Percentiles rank a stretch among this genome's conserved stretches.
Evolutionary conservation across 2,797 vertebrate genomes (phyloP).

Genomic region (Crocidura indochinensis): DNA sequence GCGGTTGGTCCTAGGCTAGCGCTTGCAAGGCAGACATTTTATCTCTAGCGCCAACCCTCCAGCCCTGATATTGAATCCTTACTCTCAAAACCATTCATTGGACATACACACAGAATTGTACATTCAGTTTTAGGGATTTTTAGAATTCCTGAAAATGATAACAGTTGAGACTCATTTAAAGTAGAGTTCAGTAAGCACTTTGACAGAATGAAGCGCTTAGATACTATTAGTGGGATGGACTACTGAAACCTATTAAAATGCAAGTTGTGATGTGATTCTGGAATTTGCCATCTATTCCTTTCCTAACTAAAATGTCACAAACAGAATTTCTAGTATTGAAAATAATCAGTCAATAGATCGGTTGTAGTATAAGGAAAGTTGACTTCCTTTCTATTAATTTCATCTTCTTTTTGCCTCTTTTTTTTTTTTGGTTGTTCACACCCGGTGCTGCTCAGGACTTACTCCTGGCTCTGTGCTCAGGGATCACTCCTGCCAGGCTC

Average conservation of each 20-base stretch:
- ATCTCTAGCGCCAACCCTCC: too few species aligned
- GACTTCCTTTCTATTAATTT: slow-evolving; percentile 53
- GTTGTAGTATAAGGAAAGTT: neutral
- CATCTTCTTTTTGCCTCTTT: neutral
- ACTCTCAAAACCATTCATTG: slow-evolving; percentile 28
- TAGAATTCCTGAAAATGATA: neutral
- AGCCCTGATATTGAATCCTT: neutral
- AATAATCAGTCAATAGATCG: neutral
- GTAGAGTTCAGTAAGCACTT: neutral
- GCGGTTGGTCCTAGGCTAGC: too few species aligned
- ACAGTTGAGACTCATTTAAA: neutral
- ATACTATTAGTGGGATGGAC: neutral
- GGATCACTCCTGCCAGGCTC: too few species aligned
- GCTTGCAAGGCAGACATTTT: too few species aligned
- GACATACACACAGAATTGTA: neutral
- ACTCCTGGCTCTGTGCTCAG: too few species aligned
- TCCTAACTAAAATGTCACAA: neutral
- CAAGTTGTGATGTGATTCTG: neutral
- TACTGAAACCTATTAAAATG: neutral
- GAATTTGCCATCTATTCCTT: slow-evolving; percentile 26
- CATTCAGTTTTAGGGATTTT: neutral
- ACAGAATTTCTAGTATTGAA: slow-evolving; percentile 21
- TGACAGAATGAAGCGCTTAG: neutral
- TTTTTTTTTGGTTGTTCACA: too few species aligned
- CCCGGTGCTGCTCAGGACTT: too few species aligned